Base-by-base conservation (phyloP, 2,888 invertebrate genomes). In the Cryptocheilus praepositus region DNA sequence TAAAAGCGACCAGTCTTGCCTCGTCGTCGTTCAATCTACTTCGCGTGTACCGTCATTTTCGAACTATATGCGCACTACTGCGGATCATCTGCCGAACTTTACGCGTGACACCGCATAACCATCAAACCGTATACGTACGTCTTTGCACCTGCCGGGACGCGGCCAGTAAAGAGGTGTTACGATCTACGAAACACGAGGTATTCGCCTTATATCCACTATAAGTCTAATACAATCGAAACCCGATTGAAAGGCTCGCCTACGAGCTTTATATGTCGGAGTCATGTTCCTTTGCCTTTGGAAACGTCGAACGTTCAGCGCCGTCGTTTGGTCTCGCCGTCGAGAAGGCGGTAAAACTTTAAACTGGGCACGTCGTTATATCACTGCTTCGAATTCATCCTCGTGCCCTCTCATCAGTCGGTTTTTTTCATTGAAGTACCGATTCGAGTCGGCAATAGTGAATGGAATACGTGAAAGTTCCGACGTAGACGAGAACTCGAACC, bases 401-500 rank as follows among this genome's bases (percentile, higher is more conserved):
- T 36, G 36, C 36, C 36, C 36, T 36, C 36, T 36, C 36, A 36
- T 45, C 21, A 19, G n/a, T n/a, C 36, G 11, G 8, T 25, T 18
- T 3, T 15, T 22, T 61, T 62, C 66, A 68, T 55, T 68, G 64
- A 66, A 74, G 66, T 64, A 58, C 66, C 71, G 74, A 74, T 74
- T 65, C 64, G 52, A 64, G 67, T 65, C 67, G 70, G 15, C 1
- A 28, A 16, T 28, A 18, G 11, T n/a, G 70, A 79, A 67, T 61
- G 70, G 70, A 74, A 77, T 74, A 76, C 67, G 71, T 61, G 73
- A 79, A 77, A 83, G 73, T 81, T 81, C 57, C 60, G 69, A 55
- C 62, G 67, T 15, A 58, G 67, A 73, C 54, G 66, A 46, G 61
- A 77, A 70, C 68, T 75, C 71, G 70, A 75, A 71, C 51, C 18